Conservation (phyloP, 2,113 vertebrate genomes). For the Todiramphus saurophagus region DNA sequence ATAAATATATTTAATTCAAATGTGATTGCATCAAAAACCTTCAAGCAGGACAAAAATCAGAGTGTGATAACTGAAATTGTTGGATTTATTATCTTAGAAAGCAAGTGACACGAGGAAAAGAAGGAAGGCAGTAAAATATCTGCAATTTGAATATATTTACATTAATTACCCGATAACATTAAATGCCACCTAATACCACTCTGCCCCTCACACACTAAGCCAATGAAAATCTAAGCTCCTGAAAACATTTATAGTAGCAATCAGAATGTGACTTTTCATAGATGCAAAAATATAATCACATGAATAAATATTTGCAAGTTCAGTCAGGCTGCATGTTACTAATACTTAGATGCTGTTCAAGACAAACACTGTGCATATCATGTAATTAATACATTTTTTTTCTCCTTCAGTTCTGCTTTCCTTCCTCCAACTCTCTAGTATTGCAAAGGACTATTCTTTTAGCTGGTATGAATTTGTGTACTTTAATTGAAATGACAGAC, state of each 20-base stretch:
- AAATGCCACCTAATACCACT: not conserved
- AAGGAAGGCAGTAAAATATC: not conserved
- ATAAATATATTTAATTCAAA: not conserved
- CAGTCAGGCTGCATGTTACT: not conserved
- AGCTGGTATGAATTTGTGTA: not conserved
- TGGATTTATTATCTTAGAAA: not conserved
- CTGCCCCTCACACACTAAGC: not conserved
- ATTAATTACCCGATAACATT: not conserved
- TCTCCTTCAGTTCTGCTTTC: not conserved
- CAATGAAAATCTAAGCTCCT: not conserved
- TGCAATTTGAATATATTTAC: constrained; percentile 30
- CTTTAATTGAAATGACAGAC: not conserved
- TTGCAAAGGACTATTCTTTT: not conserved
- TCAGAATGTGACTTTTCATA: not conserved
- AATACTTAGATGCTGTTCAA: not conserved
- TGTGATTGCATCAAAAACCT: not conserved
- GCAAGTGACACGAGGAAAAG: not conserved
- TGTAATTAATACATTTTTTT: not conserved
- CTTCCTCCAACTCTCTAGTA: not conserved
- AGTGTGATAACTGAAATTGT: not conserved
- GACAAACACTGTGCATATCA: not conserved
- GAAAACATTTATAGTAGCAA: not conserved
- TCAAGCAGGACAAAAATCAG: not conserved
- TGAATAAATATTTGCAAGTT: not conserved
- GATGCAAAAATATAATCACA: not conserved